phyloP scores from a whole-genome alignment of 2,888 invertebrate genomes.

The Noctua comes region DNA sequence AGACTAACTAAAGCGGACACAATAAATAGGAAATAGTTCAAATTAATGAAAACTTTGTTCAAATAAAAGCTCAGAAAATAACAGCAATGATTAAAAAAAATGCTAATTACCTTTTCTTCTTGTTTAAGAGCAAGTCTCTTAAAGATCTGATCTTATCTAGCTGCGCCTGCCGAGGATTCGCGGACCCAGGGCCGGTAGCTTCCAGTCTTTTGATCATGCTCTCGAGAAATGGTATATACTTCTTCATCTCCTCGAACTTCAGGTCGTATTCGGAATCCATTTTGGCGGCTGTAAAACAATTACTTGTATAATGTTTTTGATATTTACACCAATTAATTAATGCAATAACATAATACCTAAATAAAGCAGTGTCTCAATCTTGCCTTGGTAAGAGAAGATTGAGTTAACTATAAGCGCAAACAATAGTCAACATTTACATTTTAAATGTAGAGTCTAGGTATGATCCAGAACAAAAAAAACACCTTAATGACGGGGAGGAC shows the following conservation, averaged over 20 bases:
- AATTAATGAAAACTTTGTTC: neutral
- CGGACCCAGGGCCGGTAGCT: constrained; percentile 82
- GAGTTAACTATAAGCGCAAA: constrained; percentile 24
- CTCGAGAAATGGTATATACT: constrained; percentile 93
- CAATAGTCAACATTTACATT: neutral
- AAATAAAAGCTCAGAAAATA: neutral
- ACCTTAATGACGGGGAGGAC: neutral
- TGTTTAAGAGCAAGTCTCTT: constrained; percentile 91
- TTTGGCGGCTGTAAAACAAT: constrained; percentile 76
- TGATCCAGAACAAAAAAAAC: neutral
- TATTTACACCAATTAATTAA: neutral
- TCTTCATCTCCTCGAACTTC: constrained; percentile 92
- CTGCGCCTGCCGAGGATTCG: constrained; percentile 90
- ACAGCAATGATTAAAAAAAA: constrained; percentile 14
- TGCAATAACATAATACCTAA: neutral
- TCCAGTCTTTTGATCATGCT: constrained; percentile 92
- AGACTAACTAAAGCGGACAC: neutral
- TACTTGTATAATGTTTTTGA: neutral
- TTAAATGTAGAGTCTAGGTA: neutral
- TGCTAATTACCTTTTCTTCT: constrained; percentile 89
- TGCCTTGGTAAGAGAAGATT: neutral
- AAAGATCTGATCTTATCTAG: constrained; percentile 92
- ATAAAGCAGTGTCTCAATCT: constrained; percentile 34
- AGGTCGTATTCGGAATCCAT: constrained; percentile 89
- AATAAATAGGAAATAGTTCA: neutral